Conservation (phyloP, 92 coral and sea anemone species). For the Scolanthus callimorphus region DNA sequence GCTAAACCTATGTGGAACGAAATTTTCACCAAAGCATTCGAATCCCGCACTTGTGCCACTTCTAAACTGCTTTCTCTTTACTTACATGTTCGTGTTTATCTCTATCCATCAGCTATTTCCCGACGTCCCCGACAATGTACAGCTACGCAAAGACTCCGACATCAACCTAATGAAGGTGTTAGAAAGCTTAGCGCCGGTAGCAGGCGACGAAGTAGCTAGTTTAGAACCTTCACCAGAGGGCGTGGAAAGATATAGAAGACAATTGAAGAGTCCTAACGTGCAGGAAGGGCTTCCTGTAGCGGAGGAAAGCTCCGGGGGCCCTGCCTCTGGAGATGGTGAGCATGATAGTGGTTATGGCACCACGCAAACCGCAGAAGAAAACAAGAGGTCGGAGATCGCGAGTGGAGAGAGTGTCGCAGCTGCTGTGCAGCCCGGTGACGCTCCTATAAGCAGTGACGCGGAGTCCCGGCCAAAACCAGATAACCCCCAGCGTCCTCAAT, state of each 20-base stretch:
- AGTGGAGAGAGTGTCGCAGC: conserved; percentile 40
- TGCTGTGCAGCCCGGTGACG: conserved; percentile 7
- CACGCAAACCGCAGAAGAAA: conserved; percentile 24
- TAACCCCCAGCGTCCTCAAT: conserved; percentile 8
- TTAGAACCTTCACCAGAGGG: conserved; percentile 53
- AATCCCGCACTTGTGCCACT: too few species aligned
- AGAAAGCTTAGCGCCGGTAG: conserved; percentile 90
- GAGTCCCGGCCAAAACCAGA: conserved; percentile 4
- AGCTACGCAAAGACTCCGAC: conserved; percentile 86
- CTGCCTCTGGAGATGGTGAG: conserved; percentile 44
- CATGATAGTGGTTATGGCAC: conserved; percentile 56
- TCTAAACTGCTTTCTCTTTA: too few species aligned
- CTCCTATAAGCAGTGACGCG: not conserved
- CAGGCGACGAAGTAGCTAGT: conserved; percentile 72
- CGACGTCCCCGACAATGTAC: conserved; percentile 86
- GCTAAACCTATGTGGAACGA: too few species aligned
- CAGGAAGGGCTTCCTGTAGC: not conserved
- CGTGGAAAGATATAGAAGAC: conserved; percentile 76
- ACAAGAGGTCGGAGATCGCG: conserved; percentile 33
- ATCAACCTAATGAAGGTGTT: conserved; percentile 87
- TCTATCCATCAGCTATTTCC: conserved; percentile 50
- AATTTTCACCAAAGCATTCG: too few species aligned
- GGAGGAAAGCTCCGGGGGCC: not conserved
- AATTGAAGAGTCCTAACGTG: conserved; percentile 5
- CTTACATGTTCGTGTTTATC: too few species aligned